A percentile compares a stretch with the other conserved stretches of the same genome.
These are phyloP conservation scores for Bathynomus jamesi DNA, from an alignment of 1,140 invertebrate species.

Conservation along the genomic window DNA sequence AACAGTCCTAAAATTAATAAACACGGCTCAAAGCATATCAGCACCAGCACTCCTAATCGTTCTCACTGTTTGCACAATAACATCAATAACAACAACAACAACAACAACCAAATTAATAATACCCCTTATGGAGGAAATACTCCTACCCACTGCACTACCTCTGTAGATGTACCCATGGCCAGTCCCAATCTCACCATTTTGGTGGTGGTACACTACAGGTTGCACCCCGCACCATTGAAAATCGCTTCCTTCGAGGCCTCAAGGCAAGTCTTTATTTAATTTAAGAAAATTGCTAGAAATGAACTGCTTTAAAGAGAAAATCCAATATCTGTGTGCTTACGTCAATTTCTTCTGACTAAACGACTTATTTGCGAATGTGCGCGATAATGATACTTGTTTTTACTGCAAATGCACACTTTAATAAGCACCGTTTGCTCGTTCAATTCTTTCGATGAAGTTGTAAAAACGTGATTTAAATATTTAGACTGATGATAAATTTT, in stretches of 20 bases:
- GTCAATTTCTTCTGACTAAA: too few relatives aligned
- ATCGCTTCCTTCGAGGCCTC: background rate
- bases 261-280: background rate
- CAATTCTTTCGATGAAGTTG: too few relatives aligned
- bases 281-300: too few relatives aligned
- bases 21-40: background rate
- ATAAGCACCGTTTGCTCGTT: too few relatives aligned
- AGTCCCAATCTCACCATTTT: background rate
- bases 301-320: too few relatives aligned
- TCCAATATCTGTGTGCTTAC: too few relatives aligned
- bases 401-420: too few relatives aligned
- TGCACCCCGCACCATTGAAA: background rate
- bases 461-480: too few relatives aligned
- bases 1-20: background rate
- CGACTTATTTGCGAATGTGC: too few relatives aligned
- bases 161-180: background rate
- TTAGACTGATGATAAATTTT: background rate
- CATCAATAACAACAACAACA: conserved; percentile 4
- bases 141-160: background rate
- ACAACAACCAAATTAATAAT: conserved; percentile 6
- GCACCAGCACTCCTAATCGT: background rate
- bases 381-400: too few relatives aligned
- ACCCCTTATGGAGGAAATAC: background rate
- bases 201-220: background rate
- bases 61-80: background rate